A percentile compares a stretch with the other conserved stretches of the same genome.
These are phyloP conservation scores for Liopterus haemorrhoidalis DNA, from an alignment of 2,888 invertebrate species.

Conservation along the genomic window DNA sequence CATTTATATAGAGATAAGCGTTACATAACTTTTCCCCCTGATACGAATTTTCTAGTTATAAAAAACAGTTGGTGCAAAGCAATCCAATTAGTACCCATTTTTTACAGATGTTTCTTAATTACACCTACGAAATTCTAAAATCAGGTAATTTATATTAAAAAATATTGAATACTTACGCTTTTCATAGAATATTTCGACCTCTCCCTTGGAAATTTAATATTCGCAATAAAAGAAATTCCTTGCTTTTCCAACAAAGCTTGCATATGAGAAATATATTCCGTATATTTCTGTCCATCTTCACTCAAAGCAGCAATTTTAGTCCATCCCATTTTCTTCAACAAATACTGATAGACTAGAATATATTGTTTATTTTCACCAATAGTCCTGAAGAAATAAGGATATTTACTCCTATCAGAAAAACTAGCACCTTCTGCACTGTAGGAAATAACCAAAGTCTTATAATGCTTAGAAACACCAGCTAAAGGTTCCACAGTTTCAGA, in stretches of 20 bases:
- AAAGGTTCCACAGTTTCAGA: constrained; percentile 76
- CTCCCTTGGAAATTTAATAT: constrained; percentile 62
- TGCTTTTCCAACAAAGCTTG: constrained; percentile 58
- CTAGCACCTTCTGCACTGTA: constrained; percentile 74
- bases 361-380: constrained; percentile 72
- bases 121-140: not conserved
- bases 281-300: constrained; percentile 73
- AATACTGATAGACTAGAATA: constrained; percentile 57
- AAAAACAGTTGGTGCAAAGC: no score
- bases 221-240: constrained; percentile 59
- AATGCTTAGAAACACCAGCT: constrained; percentile 69
- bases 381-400: constrained; percentile 74
- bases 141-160: not conserved
- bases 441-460: constrained; percentile 65
- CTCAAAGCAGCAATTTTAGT: constrained; percentile 67
- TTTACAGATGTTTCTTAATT: not conserved
- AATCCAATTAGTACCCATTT: not conserved
- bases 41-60: no score
- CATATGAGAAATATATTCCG: constrained; percentile 68
- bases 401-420: constrained; percentile 61
- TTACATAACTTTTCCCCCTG: no score
- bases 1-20: no score
- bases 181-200: constrained; percentile 52
- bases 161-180: constrained; percentile 46
- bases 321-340: constrained; percentile 61